A percentile compares a stretch with the other conserved stretches of the same genome.
These are phyloP conservation scores for Chloroclysta siterata DNA, from an alignment of 2,888 invertebrate genomes.

Conservation along the genomic window DNA sequence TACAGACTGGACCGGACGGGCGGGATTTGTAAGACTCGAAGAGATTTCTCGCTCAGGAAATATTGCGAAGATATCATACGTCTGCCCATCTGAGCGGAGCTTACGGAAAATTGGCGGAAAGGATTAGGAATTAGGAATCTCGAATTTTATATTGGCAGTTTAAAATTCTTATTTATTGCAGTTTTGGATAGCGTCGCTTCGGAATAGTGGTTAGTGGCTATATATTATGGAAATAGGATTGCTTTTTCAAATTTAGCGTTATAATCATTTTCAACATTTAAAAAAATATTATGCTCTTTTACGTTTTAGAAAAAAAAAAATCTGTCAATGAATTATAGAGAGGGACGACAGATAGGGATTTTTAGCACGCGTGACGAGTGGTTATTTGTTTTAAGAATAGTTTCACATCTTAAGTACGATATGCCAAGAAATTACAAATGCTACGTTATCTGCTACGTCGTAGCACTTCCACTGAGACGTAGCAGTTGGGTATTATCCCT, in stretches of 20 bases:
- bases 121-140: constrained; percentile 52
- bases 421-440: background rate
- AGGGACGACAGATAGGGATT: no score
- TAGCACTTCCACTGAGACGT: background rate
- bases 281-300: no score
- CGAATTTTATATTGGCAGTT: constrained; percentile 37
- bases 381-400: no score
- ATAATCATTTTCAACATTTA: no score
- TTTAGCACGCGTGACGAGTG: no score
- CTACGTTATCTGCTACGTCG: constrained; percentile 2
- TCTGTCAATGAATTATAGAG: no score
- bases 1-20: constrained; percentile 55
- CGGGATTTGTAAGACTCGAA: constrained; percentile 62
- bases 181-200: constrained; percentile 12
- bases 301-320: no score
- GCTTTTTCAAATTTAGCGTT: no score
- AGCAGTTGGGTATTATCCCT: background rate
- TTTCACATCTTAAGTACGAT: no score
- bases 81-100: constrained; percentile 51
- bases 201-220: background rate
- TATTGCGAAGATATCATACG: constrained; percentile 67
- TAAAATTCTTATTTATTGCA: constrained; percentile 39
- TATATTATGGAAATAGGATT: background rate
- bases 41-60: constrained; percentile 56
- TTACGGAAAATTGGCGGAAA: constrained; percentile 63